phyloP scores from a whole-genome alignment of 2,113 vertebrate species.

The Hystrix cristata region DNA sequence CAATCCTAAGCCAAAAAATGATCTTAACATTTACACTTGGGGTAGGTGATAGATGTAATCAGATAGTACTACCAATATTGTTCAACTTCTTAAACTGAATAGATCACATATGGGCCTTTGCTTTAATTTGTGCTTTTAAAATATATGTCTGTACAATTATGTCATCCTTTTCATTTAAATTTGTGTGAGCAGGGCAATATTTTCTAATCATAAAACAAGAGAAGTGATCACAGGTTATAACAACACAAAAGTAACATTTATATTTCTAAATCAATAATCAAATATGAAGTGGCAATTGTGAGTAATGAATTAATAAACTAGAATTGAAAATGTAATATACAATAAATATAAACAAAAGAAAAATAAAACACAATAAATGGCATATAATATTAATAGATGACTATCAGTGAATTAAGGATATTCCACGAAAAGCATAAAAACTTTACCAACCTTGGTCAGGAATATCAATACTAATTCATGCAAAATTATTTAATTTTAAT shows the following conservation, averaged over 20 bases:
- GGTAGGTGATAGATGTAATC: neutral
- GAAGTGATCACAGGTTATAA: neutral
- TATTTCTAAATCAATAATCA: neutral
- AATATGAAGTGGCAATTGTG: neutral
- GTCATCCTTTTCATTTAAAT: neutral
- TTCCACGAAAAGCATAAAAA: neutral
- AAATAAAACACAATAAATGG: neutral
- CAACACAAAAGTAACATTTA: neutral
- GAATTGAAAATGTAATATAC: neutral
- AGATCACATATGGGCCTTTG: neutral
- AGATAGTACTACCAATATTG: accelerated
- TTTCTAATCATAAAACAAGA: neutral
- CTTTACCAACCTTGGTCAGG: neutral
- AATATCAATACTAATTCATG: neutral
- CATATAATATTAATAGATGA: neutral
- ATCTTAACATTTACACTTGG: neutral
- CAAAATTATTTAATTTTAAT: neutral
- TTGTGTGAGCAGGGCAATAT: neutral
- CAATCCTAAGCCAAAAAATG: neutral
- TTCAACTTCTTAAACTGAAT: neutral
- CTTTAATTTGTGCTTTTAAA: conserved; percentile 20
- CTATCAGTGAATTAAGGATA: neutral
- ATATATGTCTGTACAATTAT: accelerated
- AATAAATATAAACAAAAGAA: neutral
- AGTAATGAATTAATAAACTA: neutral